Evolutionary conservation across 2,888 invertebrate species (phyloP).

Genomic region (Acronicta alni): DNA sequence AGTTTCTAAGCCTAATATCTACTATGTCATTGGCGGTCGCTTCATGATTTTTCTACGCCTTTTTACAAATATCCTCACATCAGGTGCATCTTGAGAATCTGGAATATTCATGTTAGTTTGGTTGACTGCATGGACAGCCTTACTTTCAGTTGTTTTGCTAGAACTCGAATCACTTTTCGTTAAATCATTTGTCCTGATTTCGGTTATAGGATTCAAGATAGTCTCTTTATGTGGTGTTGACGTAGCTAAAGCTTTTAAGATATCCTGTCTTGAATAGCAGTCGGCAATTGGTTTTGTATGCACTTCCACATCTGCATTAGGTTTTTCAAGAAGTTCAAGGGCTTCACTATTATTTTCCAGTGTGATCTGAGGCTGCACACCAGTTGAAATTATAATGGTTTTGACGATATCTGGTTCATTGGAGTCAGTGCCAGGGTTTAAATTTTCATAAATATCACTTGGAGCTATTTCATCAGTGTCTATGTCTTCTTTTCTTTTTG

Average conservation of each 20-base stretch:
- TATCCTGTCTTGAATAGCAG: constrained; percentile 34
- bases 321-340: constrained; percentile 8
- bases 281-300: constrained; percentile 25
- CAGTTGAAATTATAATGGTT: constrained; percentile 76
- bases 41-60: constrained; percentile 74
- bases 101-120: constrained; percentile 51
- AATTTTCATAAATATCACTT: constrained; percentile 43
- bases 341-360: constrained; percentile 23
- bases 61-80: constrained; percentile 79
- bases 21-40: constrained; percentile 52
- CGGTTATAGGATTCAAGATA: constrained; percentile 23
- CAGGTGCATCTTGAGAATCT: constrained; percentile 71
- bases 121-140: constrained; percentile 35
- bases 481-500: constrained; percentile 11
- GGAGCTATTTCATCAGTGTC: constrained; percentile 18
- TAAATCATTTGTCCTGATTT: constrained; percentile 41
- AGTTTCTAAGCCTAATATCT: constrained; percentile 5
- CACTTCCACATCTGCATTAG: constrained; percentile 9
- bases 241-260: constrained; percentile 73
- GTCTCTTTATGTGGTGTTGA: constrained; percentile 76
- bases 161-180: constrained; percentile 45
- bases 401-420: constrained; percentile 64
- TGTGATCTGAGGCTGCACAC: constrained; percentile 63
- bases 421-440: constrained; percentile 45
- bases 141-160: constrained; percentile 33